Percentiles rank a stretch among this genome's conserved stretches.
Conservation (phyloP, 2,113 vertebrate genomes). For the Bubalus kerabau region DNA sequence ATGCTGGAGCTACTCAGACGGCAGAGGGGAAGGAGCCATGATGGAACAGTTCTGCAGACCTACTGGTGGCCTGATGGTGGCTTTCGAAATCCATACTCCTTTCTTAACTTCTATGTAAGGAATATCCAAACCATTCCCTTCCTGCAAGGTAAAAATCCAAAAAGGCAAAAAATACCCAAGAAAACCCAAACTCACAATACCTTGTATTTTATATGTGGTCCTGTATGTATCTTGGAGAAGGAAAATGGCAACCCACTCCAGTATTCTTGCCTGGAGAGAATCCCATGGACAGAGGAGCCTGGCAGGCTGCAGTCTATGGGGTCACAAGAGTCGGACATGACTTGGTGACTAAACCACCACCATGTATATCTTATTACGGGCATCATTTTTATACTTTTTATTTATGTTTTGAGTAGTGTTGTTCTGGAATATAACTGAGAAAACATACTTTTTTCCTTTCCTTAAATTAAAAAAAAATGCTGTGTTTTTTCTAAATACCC, state of each 20-base stretch:
- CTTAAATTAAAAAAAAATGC: not conserved
- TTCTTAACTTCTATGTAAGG: not conserved
- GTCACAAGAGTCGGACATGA: not conserved
- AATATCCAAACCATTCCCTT: not conserved
- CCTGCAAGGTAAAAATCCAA: not conserved
- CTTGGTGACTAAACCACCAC: not conserved
- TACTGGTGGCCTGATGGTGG: too few relatives aligned
- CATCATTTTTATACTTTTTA: not conserved
- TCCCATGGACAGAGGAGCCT: not conserved
- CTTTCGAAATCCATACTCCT: not conserved
- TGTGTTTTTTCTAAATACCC: not conserved
- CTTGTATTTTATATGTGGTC: not conserved
- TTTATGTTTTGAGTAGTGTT: not conserved
- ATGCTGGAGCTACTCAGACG: not conserved
- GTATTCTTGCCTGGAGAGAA: not conserved
- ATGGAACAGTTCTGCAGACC: not conserved
- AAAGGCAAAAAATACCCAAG: not conserved
- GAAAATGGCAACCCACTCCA: not conserved
- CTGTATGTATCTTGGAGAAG: not conserved
- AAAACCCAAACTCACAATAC: not conserved
- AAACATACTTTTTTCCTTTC: not conserved
- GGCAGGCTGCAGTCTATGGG: not conserved
- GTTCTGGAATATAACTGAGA: not conserved
- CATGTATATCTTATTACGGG: not conserved
- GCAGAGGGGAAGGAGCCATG: fast-evolving